Evolutionary conservation across 1,140 invertebrate species (phyloP).

Genomic region (Trachymyrmex cornetzi): DNA sequence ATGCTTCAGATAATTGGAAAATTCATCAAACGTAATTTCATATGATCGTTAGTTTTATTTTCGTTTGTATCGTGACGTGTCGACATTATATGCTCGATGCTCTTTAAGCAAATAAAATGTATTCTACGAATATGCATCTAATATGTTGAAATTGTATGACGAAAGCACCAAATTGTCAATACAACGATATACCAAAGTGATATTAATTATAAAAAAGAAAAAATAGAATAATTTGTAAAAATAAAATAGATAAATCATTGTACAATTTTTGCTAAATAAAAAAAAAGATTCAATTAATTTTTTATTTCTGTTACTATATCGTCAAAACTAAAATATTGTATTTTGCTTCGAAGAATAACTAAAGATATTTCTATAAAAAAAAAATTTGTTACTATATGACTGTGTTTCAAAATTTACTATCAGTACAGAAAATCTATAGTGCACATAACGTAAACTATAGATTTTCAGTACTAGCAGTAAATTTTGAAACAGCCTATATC

Average conservation of each 20-base stretch:
- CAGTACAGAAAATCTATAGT: no score
- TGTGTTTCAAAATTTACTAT: no score
- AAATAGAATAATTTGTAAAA: conserved; percentile 10
- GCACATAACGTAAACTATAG: no score
- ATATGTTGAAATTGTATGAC: not conserved
- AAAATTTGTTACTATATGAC: no score
- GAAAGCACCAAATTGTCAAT: not conserved
- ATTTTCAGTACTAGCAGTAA: no score
- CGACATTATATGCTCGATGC: not conserved
- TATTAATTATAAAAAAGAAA: conserved; percentile 18
- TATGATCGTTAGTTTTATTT: conserved; percentile 58
- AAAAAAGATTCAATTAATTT: no score
- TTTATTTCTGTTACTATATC: not conserved
- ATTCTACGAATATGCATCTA: not conserved
- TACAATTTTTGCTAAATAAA: conserved; percentile 20
- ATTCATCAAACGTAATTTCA: conserved; percentile 88
- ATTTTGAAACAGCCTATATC: no score
- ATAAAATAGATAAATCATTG: not conserved
- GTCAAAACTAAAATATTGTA: not conserved
- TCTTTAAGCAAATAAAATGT: not conserved
- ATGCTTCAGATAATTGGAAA: conserved; percentile 88
- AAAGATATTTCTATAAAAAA: not conserved
- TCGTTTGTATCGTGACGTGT: not conserved
- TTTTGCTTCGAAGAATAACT: not conserved
- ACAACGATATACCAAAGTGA: not conserved